Percentiles rank a stretch among this genome's conserved stretches.
These are phyloP conservation scores for Himalopsyche japonica DNA, from an alignment of 2,888 invertebrate genomes.

Conservation along the genomic window DNA sequence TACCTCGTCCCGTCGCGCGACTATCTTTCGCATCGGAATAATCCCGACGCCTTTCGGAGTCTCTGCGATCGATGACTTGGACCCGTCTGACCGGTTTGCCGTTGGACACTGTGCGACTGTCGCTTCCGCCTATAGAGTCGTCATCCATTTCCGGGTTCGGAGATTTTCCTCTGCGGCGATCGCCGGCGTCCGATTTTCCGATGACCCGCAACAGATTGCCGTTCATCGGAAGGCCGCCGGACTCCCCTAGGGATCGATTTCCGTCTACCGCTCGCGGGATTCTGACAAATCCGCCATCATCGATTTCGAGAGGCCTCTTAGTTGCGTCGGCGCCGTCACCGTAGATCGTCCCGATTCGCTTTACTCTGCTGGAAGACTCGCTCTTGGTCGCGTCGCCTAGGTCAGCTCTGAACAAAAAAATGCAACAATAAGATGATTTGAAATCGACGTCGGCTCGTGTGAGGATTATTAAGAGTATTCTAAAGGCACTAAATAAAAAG, in stretches of 20 bases:
- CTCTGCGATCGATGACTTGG: conserved; percentile 42
- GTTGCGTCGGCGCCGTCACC: background rate
- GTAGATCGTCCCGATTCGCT: background rate
- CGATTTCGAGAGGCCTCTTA: conserved; percentile 47
- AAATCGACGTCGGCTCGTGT: too few relatives aligned
- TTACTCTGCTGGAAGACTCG: background rate
- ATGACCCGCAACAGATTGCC: conserved; percentile 26
- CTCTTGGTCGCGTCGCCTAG: background rate
- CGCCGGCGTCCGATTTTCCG: conserved; percentile 16
- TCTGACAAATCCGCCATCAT: conserved; percentile 52
- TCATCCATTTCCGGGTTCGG: conserved; percentile 50
- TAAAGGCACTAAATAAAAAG: too few relatives aligned
- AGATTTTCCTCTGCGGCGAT: conserved; percentile 47
- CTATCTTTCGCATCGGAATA: background rate
- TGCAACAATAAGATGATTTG: too few relatives aligned
- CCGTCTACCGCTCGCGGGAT: conserved; percentile 46
- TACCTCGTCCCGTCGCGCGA: background rate
- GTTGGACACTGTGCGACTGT: conserved; percentile 39
- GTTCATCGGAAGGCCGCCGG: conserved; percentile 11
- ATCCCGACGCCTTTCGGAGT: conserved; percentile 41
- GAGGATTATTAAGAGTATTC: too few relatives aligned
- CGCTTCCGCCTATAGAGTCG: conserved; percentile 39
- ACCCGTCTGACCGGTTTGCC: conserved; percentile 31
- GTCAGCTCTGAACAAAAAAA: background rate
- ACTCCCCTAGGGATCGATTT: conserved; percentile 29